Conservation (phyloP, 2,888 invertebrate genomes). For the Drosophila melanocephala region DNA sequence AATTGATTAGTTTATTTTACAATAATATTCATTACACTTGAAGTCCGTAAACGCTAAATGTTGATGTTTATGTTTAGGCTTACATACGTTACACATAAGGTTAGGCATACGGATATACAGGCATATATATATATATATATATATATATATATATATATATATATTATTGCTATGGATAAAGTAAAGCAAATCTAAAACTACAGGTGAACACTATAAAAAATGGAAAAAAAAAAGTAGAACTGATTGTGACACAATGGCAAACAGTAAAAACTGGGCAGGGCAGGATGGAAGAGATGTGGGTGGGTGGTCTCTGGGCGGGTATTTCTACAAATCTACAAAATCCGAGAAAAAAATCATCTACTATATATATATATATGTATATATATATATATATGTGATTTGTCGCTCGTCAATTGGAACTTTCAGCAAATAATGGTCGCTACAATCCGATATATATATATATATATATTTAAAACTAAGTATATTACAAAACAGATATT, state of each 20-base stretch:
- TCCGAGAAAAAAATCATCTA: slow-evolving; percentile 9
- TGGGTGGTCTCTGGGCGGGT: neutral
- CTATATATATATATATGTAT: neutral
- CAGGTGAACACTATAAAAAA: slow-evolving; percentile 27
- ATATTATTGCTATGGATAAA: neutral
- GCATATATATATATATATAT: neutral
- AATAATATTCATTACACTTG: slow-evolving; percentile 53
- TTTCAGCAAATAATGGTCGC: neutral
- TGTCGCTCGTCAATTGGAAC: slow-evolving; percentile 10
- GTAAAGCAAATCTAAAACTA: slow-evolving; percentile 36
- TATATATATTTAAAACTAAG: neutral
- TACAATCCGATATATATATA: neutral
- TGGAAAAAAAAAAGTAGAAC: neutral
- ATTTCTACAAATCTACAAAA: slow-evolving; percentile 17
- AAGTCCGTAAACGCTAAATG: slow-evolving; percentile 25
- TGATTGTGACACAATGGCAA: neutral
- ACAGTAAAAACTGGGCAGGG: slow-evolving; percentile 11
- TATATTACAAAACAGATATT: neutral
- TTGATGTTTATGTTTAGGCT: slow-evolving; percentile 11
- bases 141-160: neutral
- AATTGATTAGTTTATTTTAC: slow-evolving; percentile 66
- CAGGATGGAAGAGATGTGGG: neutral
- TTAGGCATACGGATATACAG: slow-evolving; percentile 25
- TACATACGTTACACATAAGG: slow-evolving; percentile 18
- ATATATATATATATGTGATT: slow-evolving; percentile 1